Base-by-base conservation (phyloP, 2,113 vertebrate species). In the Lampris incognitus region DNA sequence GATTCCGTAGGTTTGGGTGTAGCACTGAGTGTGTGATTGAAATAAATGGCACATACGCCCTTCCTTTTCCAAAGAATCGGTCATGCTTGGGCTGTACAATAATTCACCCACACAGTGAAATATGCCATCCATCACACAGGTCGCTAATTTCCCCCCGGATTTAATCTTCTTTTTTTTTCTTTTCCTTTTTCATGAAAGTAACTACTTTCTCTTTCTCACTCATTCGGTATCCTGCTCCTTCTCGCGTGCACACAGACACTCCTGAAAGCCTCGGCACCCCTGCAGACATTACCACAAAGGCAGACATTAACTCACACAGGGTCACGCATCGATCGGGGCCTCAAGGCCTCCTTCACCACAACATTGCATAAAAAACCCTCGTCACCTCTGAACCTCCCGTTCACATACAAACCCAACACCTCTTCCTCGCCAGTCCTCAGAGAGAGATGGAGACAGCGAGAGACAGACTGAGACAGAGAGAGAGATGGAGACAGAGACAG, bases 81-180 rank as follows among this genome's bases (percentile, higher is more conserved):
- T 84, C 85, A 81, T 86, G 80, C 69, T 73, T 52, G 48, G 52
- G 77, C 76, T 88, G 69, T 60, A 75, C 82, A 83, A 89, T 90
- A 83, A 92, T 78, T 91, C 84, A 88, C 66, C 62, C 66, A 64
- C 70, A 83, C 44, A 54, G 66, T 41, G 65, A 76, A 78, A 85
- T 78, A 70, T 48, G 64, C 66, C 79, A 90, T 92, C 89, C 89
- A 92, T 93, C 91, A 91, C 66, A 84, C 50, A 66, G 79, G 80
- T 60, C 60, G 36, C 79, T 90, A 75, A 91, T 90, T 91, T 91
- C 85, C 87, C 91, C 41, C 74, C 79, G 74, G 85, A 91, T 83
- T 77, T 84, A 86, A 91, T 81, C 69, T 83, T 66, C 57, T 76
- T 69, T 72, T 57, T 85, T 78, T 70, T 78, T 61, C 64, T 81